These are phyloP conservation scores for Laticauda colubrina DNA, from an alignment of 2,113 vertebrate genomes.

Conservation along the genomic window DNA sequence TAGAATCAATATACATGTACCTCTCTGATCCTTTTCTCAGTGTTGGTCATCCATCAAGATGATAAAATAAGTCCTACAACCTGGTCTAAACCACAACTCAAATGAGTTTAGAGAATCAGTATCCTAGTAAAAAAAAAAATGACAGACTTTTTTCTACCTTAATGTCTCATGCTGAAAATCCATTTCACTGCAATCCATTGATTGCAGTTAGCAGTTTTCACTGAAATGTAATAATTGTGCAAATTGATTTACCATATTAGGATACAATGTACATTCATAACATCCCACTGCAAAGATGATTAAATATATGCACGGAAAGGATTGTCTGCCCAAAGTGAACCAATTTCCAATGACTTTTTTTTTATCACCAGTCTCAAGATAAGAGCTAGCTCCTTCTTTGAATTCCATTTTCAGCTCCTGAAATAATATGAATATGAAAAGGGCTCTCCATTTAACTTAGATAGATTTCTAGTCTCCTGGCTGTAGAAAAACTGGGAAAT, in stretches of 20 bases:
- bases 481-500: background rate
- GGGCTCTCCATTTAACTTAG: slow-evolving; percentile 1
- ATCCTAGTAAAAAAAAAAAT: background rate
- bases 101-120: background rate
- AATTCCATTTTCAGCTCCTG: background rate
- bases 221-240: background rate
- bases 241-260: background rate
- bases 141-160: background rate
- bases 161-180: background rate
- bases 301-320: background rate
- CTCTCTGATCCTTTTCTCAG: background rate
- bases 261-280: background rate
- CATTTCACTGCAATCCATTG: background rate
- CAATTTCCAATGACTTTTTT: slow-evolving; percentile 3
- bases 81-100: background rate
- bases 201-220: background rate
- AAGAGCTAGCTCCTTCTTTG: background rate
- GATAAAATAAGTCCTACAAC: background rate
- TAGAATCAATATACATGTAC: background rate
- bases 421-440: slow-evolving; percentile 1
- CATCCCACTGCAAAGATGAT: background rate
- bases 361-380: background rate
- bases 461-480: slow-evolving; percentile 10
- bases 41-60: background rate
- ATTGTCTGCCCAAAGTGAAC: background rate